phyloP scores from a whole-genome alignment of 2,797 vertebrate species.

The Sebastes minor region DNA sequence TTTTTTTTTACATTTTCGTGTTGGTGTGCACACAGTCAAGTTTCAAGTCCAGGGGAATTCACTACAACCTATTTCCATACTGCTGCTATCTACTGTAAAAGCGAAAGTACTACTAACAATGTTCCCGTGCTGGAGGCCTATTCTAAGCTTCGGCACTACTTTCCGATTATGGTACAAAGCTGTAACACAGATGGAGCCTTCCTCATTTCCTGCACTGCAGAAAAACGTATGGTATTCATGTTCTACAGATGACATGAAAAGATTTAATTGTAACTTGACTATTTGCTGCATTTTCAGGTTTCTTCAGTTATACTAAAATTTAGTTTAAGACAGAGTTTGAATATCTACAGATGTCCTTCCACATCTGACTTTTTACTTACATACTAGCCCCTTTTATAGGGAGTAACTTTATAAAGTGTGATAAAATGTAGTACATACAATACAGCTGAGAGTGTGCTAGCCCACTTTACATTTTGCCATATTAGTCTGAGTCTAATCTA shows the following conservation, averaged over 20 bases:
- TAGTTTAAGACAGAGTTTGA: neutral
- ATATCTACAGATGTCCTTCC: neutral
- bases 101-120: constrained; percentile 48
- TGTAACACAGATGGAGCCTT: neutral
- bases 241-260: neutral
- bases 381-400: neutral
- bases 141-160: constrained; percentile 14
- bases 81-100: constrained; percentile 52
- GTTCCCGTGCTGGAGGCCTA: constrained; percentile 20
- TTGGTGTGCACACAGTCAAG: neutral
- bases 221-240: neutral
- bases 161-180: constrained; percentile 26
- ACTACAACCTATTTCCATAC: constrained; percentile 68
- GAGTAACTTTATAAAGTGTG: neutral
- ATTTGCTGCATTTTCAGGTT: neutral
- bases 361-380: neutral
- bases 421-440: neutral
- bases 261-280: neutral
- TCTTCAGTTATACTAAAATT: neutral
- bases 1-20: constrained; percentile 19
- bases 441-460: neutral
- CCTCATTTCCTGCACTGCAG: neutral
- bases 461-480: neutral
- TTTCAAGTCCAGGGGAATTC: constrained; percentile 71
- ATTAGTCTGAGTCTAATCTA: neutral